Conservation (phyloP, 2,113 vertebrate genomes). For the Thomomys bottae region DNA sequence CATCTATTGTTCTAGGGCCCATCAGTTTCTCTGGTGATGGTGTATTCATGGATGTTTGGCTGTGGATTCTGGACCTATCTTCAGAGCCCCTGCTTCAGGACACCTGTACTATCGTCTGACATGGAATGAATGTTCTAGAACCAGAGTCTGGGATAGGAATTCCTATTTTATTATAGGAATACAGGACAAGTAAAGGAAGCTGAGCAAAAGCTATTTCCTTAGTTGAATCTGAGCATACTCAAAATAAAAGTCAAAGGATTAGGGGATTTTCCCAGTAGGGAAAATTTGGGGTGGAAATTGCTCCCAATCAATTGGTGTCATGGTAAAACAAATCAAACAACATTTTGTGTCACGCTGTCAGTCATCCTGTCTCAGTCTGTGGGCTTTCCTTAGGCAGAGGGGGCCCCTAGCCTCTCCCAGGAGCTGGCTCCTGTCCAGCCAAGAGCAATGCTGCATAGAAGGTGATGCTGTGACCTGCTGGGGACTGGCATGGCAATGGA, state of each 20-base stretch:
- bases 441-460: neutral
- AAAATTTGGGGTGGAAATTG: neutral
- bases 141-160: too few species aligned
- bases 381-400: neutral
- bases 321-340: neutral
- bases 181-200: neutral
- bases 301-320: neutral
- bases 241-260: neutral
- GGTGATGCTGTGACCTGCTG: neutral
- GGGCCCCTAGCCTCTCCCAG: neutral
- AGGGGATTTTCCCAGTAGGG: neutral
- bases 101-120: neutral
- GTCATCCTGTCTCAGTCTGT: neutral
- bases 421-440: neutral
- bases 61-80: neutral
- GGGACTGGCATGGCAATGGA: neutral
- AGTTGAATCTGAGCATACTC: neutral
- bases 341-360: neutral
- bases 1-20: neutral
- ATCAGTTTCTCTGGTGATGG: neutral
- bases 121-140: neutral
- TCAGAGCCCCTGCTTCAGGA: neutral
- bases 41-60: neutral
- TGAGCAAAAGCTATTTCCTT: neutral
- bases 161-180: neutral